phyloP scores from a whole-genome alignment of 2,888 invertebrate genomes.

The Pecten maximus region DNA sequence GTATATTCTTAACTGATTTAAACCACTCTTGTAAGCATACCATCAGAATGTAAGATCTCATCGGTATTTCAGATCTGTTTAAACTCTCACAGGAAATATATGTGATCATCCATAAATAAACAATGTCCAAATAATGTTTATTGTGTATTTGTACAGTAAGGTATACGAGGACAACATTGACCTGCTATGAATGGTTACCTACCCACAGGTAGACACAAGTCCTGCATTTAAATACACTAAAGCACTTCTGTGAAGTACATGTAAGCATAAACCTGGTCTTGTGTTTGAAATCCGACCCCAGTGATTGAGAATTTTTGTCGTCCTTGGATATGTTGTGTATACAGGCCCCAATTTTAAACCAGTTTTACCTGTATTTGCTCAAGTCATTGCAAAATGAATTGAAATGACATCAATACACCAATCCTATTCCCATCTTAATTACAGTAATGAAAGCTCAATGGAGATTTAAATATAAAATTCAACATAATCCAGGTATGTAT shows the following conservation, averaged over 20 bases:
- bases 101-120: not conserved
- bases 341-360: not conserved
- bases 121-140: not conserved
- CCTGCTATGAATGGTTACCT: not conserved
- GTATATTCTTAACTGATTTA: not conserved
- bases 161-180: not conserved
- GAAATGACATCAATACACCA: not conserved
- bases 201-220: not conserved
- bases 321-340: not conserved
- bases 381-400: not conserved
- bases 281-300: not conserved
- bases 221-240: not conserved
- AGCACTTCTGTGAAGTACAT: not conserved
- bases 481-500: not conserved
- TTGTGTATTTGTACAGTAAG: not conserved
- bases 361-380: constrained; percentile 28
- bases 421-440: not conserved
- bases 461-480: not conserved
- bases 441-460: not conserved
- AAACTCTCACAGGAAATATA: not conserved
- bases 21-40: not conserved
- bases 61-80: not conserved
- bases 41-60: not conserved
- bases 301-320: not conserved
- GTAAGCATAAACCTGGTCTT: not conserved